These are phyloP conservation scores for Drosophila sp. DNA, from an alignment of 1,140 invertebrate species.

Conservation along the genomic window DNA sequence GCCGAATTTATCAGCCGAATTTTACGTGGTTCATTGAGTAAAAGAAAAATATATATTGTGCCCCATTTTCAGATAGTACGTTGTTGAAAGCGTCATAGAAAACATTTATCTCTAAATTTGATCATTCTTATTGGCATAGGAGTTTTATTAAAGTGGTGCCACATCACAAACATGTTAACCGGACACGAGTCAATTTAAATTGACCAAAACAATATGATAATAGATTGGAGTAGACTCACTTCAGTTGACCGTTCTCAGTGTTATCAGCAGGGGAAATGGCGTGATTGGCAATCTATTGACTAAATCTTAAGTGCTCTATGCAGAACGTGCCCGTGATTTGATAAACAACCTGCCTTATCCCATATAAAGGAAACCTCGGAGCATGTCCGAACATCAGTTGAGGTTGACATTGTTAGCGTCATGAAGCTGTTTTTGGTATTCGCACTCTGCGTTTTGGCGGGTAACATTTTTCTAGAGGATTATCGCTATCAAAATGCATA, in stretches of 20 bases:
- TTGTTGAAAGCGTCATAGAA: too few relatives aligned
- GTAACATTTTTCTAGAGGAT: slow-evolving; percentile 37
- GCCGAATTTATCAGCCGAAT: not conserved
- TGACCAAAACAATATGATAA: slow-evolving; percentile 5
- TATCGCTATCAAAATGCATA: not conserved
- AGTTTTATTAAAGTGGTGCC: not conserved
- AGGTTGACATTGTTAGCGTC: slow-evolving; percentile 40
- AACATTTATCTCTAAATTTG: not conserved
- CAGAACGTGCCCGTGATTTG: slow-evolving; percentile 47
- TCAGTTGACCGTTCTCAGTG: slow-evolving; percentile 6
- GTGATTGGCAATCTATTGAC: slow-evolving; percentile 53
- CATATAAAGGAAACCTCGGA: slow-evolving; percentile 51
- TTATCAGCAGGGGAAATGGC: slow-evolving; percentile 28
- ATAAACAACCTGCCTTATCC: slow-evolving; percentile 23
- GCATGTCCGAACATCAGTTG: slow-evolving; percentile 43
- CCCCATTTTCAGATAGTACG: too few relatives aligned
- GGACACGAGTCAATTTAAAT: slow-evolving; percentile 1
- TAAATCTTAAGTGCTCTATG: slow-evolving; percentile 61
- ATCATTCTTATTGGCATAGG: not conserved
- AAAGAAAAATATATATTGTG: too few relatives aligned
- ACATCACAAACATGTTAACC: slow-evolving; percentile 22
- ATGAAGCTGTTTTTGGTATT: slow-evolving; percentile 70
- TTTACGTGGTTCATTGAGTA: not conserved
- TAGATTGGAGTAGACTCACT: slow-evolving; percentile 1
- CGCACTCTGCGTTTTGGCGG: slow-evolving; percentile 59